phyloP scores from a whole-genome alignment of 2,888 invertebrate species.

The Lochmaea capreae region DNA sequence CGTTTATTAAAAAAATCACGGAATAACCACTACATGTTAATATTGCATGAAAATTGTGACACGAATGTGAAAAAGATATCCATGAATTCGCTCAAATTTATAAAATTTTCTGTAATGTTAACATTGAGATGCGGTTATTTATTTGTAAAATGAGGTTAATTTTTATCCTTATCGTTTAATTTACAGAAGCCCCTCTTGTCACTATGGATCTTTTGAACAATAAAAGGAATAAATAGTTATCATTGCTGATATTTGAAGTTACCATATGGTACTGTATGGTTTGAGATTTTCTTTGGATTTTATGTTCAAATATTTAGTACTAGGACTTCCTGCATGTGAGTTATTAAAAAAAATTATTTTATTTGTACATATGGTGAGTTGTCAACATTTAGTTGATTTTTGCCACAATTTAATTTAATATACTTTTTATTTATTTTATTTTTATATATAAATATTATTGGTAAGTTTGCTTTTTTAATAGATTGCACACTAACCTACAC shows the following conservation, averaged over 20 bases:
- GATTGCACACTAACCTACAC: background rate
- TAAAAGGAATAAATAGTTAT: constrained; percentile 43
- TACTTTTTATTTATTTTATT: background rate
- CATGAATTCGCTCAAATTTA: too few relatives aligned
- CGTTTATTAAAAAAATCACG: background rate
- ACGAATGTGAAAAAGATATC: background rate
- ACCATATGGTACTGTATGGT: constrained; percentile 35
- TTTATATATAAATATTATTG: background rate
- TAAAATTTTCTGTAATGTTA: constrained; percentile 42
- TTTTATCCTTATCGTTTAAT: constrained; percentile 55
- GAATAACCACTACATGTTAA: background rate
- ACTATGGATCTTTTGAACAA: constrained; percentile 58
- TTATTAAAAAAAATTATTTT: background rate
- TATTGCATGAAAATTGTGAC: background rate
- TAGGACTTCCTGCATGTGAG: constrained; percentile 12
- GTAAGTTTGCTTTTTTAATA: constrained; percentile 2
- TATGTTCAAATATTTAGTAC: constrained; percentile 5
- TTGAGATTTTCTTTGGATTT: constrained; percentile 11
- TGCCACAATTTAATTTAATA: background rate
- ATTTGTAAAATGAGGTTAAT: constrained; percentile 30
- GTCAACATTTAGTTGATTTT: background rate
- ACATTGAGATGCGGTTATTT: constrained; percentile 32
- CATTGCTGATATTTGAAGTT: constrained; percentile 46
- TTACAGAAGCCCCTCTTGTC: constrained; percentile 62
- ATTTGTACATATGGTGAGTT: background rate